A percentile compares a stretch with the other conserved stretches of the same genome.
Evolutionary conservation across 2,113 vertebrate species (phyloP).

Genomic region (Chrysemys picta): DNA sequence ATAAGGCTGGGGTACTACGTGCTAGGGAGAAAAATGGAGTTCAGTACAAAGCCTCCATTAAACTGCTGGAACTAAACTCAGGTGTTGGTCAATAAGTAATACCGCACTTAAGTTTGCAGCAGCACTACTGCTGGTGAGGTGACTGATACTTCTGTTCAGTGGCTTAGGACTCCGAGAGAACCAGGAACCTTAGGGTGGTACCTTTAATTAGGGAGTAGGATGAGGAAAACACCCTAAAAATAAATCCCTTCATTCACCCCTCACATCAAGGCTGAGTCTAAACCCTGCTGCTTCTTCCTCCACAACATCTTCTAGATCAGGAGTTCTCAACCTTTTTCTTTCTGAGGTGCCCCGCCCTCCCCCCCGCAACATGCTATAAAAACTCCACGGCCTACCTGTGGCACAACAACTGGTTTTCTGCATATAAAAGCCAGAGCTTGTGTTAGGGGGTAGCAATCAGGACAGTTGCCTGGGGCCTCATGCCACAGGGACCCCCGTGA

Average conservation of each 20-base stretch:
- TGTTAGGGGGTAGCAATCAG: too few species aligned
- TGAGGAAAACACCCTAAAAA: neutral
- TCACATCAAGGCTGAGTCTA: neutral
- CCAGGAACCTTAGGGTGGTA: neutral
- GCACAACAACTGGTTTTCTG: too few species aligned
- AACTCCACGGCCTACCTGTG: too few species aligned
- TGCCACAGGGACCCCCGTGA: too few species aligned
- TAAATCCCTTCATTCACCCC: neutral
- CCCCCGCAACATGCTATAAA: too few species aligned
- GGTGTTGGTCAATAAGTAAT: neutral
- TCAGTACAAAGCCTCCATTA: neutral
- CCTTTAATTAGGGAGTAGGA: neutral
- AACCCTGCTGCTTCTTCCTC: neutral
- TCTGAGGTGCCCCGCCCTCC: too few species aligned
- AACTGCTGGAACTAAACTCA: neutral
- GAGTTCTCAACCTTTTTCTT: too few species aligned
- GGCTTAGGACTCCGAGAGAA: fast-evolving
- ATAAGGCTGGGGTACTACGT: neutral
- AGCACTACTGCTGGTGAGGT: fast-evolving
- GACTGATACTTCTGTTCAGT: neutral
- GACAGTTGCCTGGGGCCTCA: too few species aligned
- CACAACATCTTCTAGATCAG: neutral
- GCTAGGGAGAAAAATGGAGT: neutral
- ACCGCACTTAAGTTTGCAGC: neutral
- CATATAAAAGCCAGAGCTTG: too few species aligned